These are phyloP conservation scores for Apoderus coryli DNA, from an alignment of 2,888 invertebrate species.

Conservation along the genomic window DNA sequence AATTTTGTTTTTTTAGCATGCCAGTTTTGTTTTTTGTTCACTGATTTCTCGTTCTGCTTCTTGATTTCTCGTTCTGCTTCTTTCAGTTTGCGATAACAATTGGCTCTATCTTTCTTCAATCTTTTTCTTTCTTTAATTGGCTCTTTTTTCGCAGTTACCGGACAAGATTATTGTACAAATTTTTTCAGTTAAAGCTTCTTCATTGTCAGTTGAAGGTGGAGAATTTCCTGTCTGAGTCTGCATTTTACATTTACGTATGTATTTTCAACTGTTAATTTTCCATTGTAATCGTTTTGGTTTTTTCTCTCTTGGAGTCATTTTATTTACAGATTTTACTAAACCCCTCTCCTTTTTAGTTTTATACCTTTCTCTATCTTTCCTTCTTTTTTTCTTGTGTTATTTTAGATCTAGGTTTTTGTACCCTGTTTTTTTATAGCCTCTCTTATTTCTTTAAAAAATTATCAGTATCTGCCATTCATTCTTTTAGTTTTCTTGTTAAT, in stretches of 20 bases:
- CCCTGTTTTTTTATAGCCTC: neutral
- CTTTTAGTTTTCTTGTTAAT: slow-evolving; percentile 1
- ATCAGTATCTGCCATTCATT: neutral
- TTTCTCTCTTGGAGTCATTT: slow-evolving; percentile 1
- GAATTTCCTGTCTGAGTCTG: neutral
- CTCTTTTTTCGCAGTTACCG: no score
- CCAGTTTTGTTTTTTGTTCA: neutral
- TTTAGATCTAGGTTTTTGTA: slow-evolving; percentile 1
- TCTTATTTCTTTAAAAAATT: no score
- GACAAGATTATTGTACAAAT: neutral
- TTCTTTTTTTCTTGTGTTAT: slow-evolving; percentile 2
- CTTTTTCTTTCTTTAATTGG: no score
- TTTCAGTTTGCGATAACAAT: slow-evolving; percentile 1
- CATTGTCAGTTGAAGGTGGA: slow-evolving; percentile 2
- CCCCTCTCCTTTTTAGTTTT: slow-evolving; percentile 2
- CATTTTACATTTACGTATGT: neutral
- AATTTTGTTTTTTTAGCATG: neutral
- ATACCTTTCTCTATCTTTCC: slow-evolving; percentile 2
- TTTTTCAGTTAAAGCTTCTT: neutral
- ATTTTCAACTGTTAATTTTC: slow-evolving; percentile 1
- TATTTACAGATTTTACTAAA: neutral
- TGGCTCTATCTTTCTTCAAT: slow-evolving; percentile 1
- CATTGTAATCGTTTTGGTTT: neutral
- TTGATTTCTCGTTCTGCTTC: neutral
- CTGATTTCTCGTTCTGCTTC: no score